Evolutionary conservation across 2,113 vertebrate species (phyloP), one percentile per base, ranked within the genome.

Genomic region (Phocoena phocoena): DNA sequence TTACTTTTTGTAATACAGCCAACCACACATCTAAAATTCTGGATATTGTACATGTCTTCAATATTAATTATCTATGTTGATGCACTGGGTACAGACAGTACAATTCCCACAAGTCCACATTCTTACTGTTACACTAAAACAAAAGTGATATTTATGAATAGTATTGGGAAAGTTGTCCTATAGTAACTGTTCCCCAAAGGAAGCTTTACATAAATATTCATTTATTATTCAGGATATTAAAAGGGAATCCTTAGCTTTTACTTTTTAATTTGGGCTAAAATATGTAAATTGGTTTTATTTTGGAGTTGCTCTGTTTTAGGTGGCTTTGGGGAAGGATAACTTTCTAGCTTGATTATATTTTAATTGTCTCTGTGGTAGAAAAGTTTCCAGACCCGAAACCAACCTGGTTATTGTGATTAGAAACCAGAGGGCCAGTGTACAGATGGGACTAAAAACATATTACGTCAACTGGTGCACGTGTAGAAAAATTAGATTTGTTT

Each of bases 251-350:
- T 96, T 97, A 95, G 97, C 96, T 97, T 96, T 97, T 97, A 95
- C 81, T 97, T 97, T 98, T 95, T 97, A 97, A 97, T 98, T 98
- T 98, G 92, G 55, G 60, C 63, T 97, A 96, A 97, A 96, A 97
- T 98, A 97, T 98, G 84, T 96, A 97, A 93, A 97, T 97, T 97
- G 89, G 31, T 85, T 98, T 98, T 97, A 97, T 97, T 97, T 98
- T 98, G 96, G 92, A 97, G 83, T 97, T 97, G 60, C 33, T 98
- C 91, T 96, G 93, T 95, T 97, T 98, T 98, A 98, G 95, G 87
- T 97, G 96, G 90, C 97, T 97, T 98, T 98, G 90, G 96, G 96
- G 97, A 97, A 97, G 95, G 97, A 97, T 94, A 97, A 84, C 5
- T 92, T 93, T 96, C 88, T 94, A 88, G 70, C 80, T 97, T 97